These are phyloP conservation scores for Rutilus rutilus DNA, from an alignment of 2,113 vertebrate genomes.

Conservation along the genomic window DNA sequence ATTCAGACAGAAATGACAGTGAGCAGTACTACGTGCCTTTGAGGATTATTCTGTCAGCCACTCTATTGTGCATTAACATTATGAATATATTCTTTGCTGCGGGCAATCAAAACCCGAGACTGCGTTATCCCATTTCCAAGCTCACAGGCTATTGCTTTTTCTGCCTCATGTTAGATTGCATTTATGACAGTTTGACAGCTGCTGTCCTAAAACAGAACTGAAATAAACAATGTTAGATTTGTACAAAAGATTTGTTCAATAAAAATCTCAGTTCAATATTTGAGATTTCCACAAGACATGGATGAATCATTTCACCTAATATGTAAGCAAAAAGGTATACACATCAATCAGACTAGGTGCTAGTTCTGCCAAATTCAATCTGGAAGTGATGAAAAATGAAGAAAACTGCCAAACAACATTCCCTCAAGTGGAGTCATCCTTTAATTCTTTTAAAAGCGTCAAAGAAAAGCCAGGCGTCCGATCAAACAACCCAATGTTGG, in stretches of 20 bases:
- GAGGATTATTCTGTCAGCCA: background rate
- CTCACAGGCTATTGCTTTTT: background rate
- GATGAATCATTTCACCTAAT: background rate
- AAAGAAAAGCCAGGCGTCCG: background rate
- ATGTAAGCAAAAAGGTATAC: background rate
- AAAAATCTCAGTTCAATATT: background rate
- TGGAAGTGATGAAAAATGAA: background rate
- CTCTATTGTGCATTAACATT: constrained; percentile 23
- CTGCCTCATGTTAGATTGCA: constrained; percentile 18
- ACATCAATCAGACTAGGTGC: background rate
- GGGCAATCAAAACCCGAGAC: background rate
- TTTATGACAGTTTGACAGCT: constrained; percentile 22
- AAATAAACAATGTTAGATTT: constrained; percentile 8
- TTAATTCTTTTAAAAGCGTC: background rate
- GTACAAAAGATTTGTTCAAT: background rate
- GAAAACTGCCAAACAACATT: background rate
- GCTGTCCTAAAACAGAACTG: constrained; percentile 8
- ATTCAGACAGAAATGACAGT: background rate
- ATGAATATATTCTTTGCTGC: background rate
- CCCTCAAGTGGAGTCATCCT: background rate
- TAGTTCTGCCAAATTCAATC: background rate
- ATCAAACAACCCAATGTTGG: background rate
- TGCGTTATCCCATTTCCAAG: constrained; percentile 6
- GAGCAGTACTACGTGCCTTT: background rate
- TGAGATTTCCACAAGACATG: background rate